phyloP scores from a whole-genome alignment of 2,888 invertebrate species.

The Dryomyza anilis region DNA sequence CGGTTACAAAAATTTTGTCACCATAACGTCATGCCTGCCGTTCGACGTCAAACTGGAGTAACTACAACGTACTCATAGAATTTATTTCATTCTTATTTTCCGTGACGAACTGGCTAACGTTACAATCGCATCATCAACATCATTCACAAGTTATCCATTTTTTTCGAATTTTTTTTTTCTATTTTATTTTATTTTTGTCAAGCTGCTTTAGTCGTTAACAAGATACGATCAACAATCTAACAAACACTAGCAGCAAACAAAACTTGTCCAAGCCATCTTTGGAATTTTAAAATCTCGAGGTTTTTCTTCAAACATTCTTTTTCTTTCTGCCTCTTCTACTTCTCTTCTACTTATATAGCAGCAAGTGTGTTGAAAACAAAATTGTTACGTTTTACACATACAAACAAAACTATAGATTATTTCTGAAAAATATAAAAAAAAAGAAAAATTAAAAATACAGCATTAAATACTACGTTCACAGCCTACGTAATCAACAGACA shows the following conservation, averaged over 20 bases:
- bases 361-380: too few relatives aligned
- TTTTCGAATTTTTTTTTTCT: background rate
- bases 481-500: background rate
- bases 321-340: too few relatives aligned
- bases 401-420: background rate
- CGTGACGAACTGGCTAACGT: background rate
- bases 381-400: background rate
- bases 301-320: too few relatives aligned
- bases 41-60: background rate
- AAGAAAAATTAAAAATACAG: too few relatives aligned
- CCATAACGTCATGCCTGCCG: too few relatives aligned
- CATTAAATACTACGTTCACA: too few relatives aligned
- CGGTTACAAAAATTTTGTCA: too few relatives aligned
- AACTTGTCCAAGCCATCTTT: constrained; percentile 4
- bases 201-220: background rate
- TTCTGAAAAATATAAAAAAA: too few relatives aligned
- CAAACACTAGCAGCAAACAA: background rate
- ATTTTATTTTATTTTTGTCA: background rate
- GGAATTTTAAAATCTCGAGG: background rate
- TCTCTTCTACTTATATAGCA: too few relatives aligned
- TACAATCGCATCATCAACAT: too few relatives aligned
- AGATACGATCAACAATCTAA: background rate
- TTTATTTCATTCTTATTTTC: background rate
- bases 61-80: background rate
- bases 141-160: background rate